These are phyloP conservation scores for Hyposoter dolosus DNA, from an alignment of 2,888 invertebrate genomes.

Conservation along the genomic window DNA sequence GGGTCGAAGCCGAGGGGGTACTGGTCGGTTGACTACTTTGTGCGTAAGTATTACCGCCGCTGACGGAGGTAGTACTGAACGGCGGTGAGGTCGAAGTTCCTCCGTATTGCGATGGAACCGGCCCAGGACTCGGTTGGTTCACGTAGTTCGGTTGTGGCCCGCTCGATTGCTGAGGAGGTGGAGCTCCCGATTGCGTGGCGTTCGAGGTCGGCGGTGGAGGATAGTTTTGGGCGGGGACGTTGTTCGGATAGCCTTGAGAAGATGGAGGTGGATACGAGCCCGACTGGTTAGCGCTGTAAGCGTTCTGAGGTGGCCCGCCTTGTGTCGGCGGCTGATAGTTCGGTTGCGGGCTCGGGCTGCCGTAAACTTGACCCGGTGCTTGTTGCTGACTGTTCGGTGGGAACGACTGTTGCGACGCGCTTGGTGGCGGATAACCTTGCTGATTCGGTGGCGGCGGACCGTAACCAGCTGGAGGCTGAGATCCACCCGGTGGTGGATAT, in stretches of 20 bases:
- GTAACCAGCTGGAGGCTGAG: constrained; percentile 87
- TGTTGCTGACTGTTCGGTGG: constrained; percentile 83
- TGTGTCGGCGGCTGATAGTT: constrained; percentile 80
- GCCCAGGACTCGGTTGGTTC: constrained; percentile 86
- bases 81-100: constrained; percentile 84
- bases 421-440: constrained; percentile 88
- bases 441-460: constrained; percentile 89
- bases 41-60: constrained; percentile 82
- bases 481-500: constrained; percentile 88
- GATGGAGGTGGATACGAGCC: constrained; percentile 85
- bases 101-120: constrained; percentile 83
- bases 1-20: constrained; percentile 85
- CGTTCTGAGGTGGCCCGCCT: constrained; percentile 79
- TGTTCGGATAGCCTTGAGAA: constrained; percentile 85
- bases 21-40: constrained; percentile 83
- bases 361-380: constrained; percentile 80
- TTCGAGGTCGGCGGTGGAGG: constrained; percentile 86
- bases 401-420: constrained; percentile 84
- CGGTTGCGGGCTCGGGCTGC: constrained; percentile 84
- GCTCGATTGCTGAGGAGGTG: constrained; percentile 85
- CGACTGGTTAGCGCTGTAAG: constrained; percentile 81
- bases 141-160: constrained; percentile 85
- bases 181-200: constrained; percentile 78
- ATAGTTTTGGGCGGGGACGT: constrained; percentile 81
- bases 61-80: constrained; percentile 80